Conservation (phyloP, 2,888 invertebrate genomes). For the Caenorhabditis sulstoni region DNA sequence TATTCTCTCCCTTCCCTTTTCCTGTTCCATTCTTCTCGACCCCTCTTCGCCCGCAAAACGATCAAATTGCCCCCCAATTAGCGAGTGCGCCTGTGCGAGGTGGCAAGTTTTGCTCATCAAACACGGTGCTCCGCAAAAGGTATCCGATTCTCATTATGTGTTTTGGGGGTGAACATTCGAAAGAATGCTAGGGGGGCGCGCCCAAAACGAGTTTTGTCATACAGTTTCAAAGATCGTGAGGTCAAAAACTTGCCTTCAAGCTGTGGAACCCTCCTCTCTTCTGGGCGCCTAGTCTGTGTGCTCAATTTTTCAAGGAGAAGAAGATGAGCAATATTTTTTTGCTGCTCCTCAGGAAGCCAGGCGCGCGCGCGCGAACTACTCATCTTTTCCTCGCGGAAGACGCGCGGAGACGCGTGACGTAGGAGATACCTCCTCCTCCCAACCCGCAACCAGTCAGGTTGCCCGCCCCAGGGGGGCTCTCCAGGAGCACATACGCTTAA, state of each 20-base stretch:
- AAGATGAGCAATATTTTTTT: conserved; percentile 22
- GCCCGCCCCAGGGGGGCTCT: not conserved
- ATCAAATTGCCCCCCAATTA: conserved; percentile 11
- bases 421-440: too few relatives aligned
- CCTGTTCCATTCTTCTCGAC: not conserved
- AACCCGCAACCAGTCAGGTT: conserved; percentile 35
- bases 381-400: conserved; percentile 37
- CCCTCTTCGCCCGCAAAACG: not conserved
- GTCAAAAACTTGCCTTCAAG: not conserved
- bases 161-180: too few relatives aligned
- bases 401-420: not conserved
- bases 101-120: too few relatives aligned
- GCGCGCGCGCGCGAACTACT: conserved; percentile 6
- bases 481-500: conserved; percentile 17
- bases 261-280: not conserved
- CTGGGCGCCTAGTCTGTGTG: not conserved
- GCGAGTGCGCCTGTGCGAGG: too few relatives aligned
- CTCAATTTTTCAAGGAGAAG: not conserved
- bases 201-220: not conserved
- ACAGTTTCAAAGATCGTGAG: not conserved
- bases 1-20: not conserved
- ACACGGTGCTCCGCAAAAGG: too few relatives aligned
- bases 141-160: too few relatives aligned
- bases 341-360: too few relatives aligned
- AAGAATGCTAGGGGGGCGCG: too few relatives aligned